These are phyloP conservation scores for Epinephelus coioides DNA, from an alignment of 2,797 vertebrate genomes.

Conservation along the genomic window DNA sequence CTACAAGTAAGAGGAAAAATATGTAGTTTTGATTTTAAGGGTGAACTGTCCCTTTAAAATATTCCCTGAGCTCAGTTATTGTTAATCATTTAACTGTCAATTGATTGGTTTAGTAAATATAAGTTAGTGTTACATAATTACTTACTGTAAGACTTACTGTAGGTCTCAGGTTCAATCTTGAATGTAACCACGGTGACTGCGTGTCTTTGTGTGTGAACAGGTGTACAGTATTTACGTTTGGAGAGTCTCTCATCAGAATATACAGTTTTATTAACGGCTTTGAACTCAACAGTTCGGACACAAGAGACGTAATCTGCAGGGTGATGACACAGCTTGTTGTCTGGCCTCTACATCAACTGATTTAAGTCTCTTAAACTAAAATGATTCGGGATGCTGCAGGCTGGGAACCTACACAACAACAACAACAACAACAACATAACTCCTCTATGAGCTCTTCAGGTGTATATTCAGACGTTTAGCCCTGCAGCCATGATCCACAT, in stretches of 20 bases:
- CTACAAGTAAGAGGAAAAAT: no score
- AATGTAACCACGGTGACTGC: conserved; percentile 52
- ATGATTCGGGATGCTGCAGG: not conserved
- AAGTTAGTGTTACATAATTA: conserved; percentile 16
- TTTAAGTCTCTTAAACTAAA: not conserved
- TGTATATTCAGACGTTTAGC: not conserved
- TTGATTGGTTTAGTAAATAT: conserved; percentile 12
- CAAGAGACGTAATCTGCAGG: not conserved
- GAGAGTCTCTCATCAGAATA: not conserved
- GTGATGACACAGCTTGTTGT: not conserved
- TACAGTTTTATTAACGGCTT: not conserved
- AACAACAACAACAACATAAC: not conserved
- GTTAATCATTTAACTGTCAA: not conserved
- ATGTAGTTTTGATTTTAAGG: no score
- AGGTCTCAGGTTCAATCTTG: conserved; percentile 61
- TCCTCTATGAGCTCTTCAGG: not conserved
- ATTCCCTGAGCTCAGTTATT: not conserved
- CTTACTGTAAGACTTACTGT: conserved; percentile 48
- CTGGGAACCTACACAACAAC: not conserved
- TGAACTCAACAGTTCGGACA: not conserved
- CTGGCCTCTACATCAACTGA: not conserved
- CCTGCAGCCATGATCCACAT: not conserved
- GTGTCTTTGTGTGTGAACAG: conserved; percentile 28
- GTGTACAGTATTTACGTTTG: conserved; percentile 32
- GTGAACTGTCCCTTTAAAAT: no score